Percentiles rank a stretch among this genome's conserved stretches.
Conservation (phyloP, 2,888 invertebrate genomes). For the Gymnosoma rotundatum region DNA sequence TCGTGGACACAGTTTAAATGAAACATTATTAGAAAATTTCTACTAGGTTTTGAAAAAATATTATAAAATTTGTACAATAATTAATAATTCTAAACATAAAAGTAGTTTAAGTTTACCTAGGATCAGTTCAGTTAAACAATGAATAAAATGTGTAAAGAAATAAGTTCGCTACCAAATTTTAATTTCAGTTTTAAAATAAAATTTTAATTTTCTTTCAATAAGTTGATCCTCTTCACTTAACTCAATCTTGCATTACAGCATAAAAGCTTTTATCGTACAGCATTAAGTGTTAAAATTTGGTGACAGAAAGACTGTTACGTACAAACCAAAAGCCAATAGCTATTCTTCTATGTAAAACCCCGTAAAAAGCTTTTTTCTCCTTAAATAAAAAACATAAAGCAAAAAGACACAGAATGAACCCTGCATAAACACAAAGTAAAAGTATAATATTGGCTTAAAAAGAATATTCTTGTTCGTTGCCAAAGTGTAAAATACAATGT, state of each 20-base stretch:
- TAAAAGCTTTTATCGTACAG: constrained; percentile 33
- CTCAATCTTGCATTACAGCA: not conserved
- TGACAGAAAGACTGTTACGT: constrained; percentile 49
- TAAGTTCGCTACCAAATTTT: no score
- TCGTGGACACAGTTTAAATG: no score
- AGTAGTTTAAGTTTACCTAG: no score
- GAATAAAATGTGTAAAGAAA: no score
- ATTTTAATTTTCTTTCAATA: no score
- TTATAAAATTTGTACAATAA: no score
- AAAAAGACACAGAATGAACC: constrained; percentile 14
- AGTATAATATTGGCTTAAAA: not conserved
- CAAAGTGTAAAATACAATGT: constrained; percentile 29
- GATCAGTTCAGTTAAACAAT: no score
- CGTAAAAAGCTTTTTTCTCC: constrained; percentile 38
- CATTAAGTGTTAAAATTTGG: constrained; percentile 1
- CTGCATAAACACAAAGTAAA: not conserved
- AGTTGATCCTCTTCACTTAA: not conserved
- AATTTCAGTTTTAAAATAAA: not conserved
- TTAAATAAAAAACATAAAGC: not conserved
- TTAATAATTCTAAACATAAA: no score
- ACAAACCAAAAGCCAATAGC: constrained; percentile 32
- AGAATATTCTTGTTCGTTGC: constrained; percentile 29
- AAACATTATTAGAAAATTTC: no score
- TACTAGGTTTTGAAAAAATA: no score
- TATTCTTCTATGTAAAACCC: constrained; percentile 60